Percentiles rank a stretch among this genome's conserved stretches.
These are phyloP conservation scores for Chionomys nivalis DNA, from an alignment of 2,113 vertebrate genomes.

Conservation along the genomic window DNA sequence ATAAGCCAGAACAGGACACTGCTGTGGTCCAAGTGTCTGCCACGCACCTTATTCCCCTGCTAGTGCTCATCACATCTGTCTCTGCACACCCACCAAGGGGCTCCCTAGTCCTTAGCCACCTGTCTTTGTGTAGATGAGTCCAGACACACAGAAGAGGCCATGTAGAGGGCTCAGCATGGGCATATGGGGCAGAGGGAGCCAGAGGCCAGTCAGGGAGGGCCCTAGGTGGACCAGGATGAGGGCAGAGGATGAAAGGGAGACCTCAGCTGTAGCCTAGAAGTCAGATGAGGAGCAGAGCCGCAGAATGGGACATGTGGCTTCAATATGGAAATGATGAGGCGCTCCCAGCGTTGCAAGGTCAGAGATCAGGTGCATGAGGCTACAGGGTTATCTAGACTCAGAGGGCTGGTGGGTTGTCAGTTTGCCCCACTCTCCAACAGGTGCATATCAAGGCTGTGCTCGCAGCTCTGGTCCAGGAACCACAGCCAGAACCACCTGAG, in stretches of 20 bases:
- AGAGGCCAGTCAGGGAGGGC: not conserved
- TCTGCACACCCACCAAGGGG: not conserved
- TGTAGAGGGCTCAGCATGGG: not conserved
- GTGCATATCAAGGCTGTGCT: not conserved
- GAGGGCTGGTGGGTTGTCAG: not conserved
- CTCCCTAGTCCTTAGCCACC: not conserved
- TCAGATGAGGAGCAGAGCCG: accelerated
- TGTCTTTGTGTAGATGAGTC: not conserved
- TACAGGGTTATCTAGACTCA: not conserved
- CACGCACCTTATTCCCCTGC: not conserved
- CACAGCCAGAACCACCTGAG: accelerated
- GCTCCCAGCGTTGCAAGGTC: not conserved
- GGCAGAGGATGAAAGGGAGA: not conserved
- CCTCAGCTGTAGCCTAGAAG: not conserved
- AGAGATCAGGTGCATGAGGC: not conserved
- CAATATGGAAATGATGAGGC: accelerated
- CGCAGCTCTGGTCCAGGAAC: accelerated
- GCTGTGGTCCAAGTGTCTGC: not conserved
- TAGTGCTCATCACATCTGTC: not conserved
- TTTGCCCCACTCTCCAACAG: not conserved
- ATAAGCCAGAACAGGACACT: not conserved
- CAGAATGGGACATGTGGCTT: accelerated
- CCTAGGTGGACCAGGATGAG: accelerated
- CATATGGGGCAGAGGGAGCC: too few species aligned
- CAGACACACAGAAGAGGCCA: not conserved